Evolutionary conservation across 2,113 vertebrate species (phyloP), one percentile per base, ranked within the genome.

Genomic region (Rhinogobius similis): DNA sequence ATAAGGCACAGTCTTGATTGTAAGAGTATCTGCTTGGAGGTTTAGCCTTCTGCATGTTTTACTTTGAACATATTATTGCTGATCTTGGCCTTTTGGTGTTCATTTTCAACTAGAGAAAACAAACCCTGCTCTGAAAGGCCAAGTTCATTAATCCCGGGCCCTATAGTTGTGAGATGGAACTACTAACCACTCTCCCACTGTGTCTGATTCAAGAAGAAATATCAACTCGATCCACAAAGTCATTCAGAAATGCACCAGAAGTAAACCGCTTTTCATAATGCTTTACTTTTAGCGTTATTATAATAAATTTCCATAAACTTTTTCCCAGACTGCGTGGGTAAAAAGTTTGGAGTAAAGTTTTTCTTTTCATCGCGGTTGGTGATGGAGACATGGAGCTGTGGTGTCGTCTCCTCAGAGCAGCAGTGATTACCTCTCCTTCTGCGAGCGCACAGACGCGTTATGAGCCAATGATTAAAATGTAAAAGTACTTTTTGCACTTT

Each of bases 401-500:
- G 63, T 39, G 43, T 75, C 24, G n/a, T 65, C 53, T 24, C 56
- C 48, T 62, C 70, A 5, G 0, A 36, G n/a, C 48, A 38, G 29
- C 2, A 24, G 48, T 62, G 39, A 52, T 26, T 59, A 27, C 50
- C 32, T 64, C 24, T 27, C 44, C 50, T 38, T 56, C 50, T 13
- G 10, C 59, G 46, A 62, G 6, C 27, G 55, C 20, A 2, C 39
- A 43, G 21, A 59, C 13, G 46, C 56, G 66, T 87, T 76, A 63
- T 32, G 38, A 75, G 65, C 26, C 67, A 44, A 65, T 16, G 14
- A 48, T 69, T 65, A 50, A 29, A 69, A 70, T 67, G 26, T 44
- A 81, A 66, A 78, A 64, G 8, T 13, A 20, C 6, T 71, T 67
- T 62, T 56, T 24, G 29, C 21, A 65, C 41, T 46, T 80, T 61